Conservation (phyloP, 2,888 invertebrate genomes). For the Oxycera nigricornis region DNA sequence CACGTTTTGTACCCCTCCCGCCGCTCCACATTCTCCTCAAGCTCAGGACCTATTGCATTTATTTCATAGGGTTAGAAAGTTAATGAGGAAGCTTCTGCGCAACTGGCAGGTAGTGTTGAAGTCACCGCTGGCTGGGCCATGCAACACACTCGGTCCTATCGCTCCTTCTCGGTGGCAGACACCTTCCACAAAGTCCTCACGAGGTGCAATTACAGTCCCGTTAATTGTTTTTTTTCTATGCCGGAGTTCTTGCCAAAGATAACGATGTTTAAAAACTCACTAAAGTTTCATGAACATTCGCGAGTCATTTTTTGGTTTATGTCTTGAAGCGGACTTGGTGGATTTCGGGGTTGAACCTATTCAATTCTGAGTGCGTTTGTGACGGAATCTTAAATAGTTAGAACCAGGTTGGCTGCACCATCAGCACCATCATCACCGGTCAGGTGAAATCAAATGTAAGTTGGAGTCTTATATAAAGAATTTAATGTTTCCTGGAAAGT, state of each 20-base stretch:
- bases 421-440: no score
- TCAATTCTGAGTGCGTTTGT: neutral
- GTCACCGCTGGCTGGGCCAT: no score
- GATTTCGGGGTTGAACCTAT: neutral
- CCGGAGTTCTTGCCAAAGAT: no score
- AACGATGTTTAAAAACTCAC: neutral
- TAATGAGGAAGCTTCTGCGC: no score
- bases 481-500: constrained; percentile 1
- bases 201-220: neutral
- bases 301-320: neutral
- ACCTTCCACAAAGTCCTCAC: neutral
- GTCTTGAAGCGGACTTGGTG: neutral
- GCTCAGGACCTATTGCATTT: neutral
- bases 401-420: neutral
- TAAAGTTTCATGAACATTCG: neutral
- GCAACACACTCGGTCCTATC: no score
- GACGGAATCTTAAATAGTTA: neutral
- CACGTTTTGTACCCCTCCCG: no score
- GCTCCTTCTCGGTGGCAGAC: no score
- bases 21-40: no score
- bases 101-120: no score
- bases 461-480: constrained; percentile 10
- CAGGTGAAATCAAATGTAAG: neutral
- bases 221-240: neutral
- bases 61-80: neutral